Evolutionary conservation across 2,888 invertebrate species (phyloP), one percentile per base, ranked within the genome.

Genomic region (Acanthosoma haemorrhoidale): DNA sequence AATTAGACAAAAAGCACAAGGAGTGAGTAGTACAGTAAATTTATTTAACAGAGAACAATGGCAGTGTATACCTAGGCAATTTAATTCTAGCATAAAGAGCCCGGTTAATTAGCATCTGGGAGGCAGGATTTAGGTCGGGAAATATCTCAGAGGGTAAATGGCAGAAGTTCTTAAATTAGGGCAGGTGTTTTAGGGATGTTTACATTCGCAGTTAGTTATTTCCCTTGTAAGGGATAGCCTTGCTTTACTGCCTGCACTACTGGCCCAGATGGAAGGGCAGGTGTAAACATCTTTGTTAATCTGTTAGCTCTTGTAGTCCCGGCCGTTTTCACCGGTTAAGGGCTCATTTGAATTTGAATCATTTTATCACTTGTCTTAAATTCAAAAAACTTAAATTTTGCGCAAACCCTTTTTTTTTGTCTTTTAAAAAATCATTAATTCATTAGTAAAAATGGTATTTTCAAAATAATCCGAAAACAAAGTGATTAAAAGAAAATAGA

Each of bases 181-280:
- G 51, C 25, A 51, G 25, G 51, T 51, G 51, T 51, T 51, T 51
- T 51, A 51, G 25, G 18, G 51, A 51, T 51, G 51, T 51, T 51
- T 51, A 51, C 51, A 25, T 5, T n/a, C 5, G n/a, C 2, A n/a
- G 25, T n/a, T 51, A 25, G 51, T 51, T 51, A 51, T 51, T 51
- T 21, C 51, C 51, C 11, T 2, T 13, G 9, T 25, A 25, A 51
- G 25, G 21, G 51, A 51, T 51, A n/a, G 25, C 51, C 29, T 25
- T 51, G 51, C 29, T n/a, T 51, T 51, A 21, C 25, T n/a, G 13
- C 25, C 29, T 51, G 29, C 51, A 51, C 11, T 13, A 3, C 51
- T n/a, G 8, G 29, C 51, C 25, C 1, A 1, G 32, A 32, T 32
- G 5, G 5, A 32, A 9, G n/a, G 5, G 25, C 29, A 43, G 18